phyloP scores from a whole-genome alignment of 2,797 vertebrate genomes.

The Graptemys geographica region DNA sequence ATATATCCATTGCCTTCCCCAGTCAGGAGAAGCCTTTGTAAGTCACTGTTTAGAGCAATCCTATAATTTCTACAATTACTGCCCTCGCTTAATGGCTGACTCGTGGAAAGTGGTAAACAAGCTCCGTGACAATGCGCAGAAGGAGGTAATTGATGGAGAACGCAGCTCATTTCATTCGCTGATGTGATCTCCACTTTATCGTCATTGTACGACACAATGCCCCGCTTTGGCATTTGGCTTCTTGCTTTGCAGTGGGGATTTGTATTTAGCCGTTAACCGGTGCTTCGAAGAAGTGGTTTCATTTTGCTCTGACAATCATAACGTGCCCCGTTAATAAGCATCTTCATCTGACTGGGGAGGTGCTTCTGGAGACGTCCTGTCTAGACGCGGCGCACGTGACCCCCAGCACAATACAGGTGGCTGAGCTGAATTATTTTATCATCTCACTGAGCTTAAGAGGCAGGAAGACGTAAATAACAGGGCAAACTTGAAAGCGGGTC shows the following conservation, averaged over 20 bases:
- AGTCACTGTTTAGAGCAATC: background rate
- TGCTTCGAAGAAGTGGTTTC: background rate
- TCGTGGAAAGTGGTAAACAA: background rate
- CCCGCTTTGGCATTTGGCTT: background rate
- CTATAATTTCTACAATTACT: background rate
- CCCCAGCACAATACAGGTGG: background rate
- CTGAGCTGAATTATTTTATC: background rate
- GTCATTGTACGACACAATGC: background rate
- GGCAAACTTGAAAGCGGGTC: background rate
- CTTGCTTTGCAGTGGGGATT: background rate
- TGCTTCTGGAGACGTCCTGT: background rate
- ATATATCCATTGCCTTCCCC: background rate
- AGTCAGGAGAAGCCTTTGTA: background rate
- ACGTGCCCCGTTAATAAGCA: background rate
- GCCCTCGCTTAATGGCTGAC: background rate
- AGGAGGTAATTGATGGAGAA: background rate
- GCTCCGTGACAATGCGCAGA: background rate
- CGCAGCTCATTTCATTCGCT: background rate
- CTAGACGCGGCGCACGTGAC: background rate
- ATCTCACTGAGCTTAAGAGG: background rate
- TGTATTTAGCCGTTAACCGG: background rate
- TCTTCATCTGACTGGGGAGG: background rate
- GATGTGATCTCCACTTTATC: background rate
- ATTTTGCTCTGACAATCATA: background rate
- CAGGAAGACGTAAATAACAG: background rate